phyloP scores from a whole-genome alignment of 2,888 invertebrate species.

The Macaria liturata region DNA sequence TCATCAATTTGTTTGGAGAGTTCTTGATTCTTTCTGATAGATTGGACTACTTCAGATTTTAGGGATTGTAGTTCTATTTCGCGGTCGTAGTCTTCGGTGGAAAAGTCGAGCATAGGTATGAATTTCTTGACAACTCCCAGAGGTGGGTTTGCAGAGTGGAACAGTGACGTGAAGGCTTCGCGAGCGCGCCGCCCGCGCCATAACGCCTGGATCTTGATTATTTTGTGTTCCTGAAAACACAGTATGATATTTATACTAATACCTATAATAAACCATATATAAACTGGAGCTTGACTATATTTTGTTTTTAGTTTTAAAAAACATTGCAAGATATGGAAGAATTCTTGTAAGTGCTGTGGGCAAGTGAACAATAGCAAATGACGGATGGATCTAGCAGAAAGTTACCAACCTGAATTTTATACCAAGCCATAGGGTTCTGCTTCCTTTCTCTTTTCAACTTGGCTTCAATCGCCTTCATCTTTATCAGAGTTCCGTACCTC shows the following conservation, averaged over 20 bases:
- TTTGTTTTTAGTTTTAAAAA: too few species aligned
- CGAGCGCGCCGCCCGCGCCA: conserved; percentile 86
- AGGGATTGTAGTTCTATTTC: conserved; percentile 86
- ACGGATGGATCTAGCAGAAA: too few species aligned
- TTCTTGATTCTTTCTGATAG: conserved; percentile 88
- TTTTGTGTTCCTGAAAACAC: conserved; percentile 73
- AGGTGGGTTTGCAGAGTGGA: conserved; percentile 82
- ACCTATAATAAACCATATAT: too few species aligned
- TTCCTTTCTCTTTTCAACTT: conserved; percentile 62
- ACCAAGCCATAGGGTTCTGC: conserved; percentile 75
- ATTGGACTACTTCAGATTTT: conserved; percentile 88
- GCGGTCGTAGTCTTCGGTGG: conserved; percentile 88
- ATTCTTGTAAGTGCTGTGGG: too few species aligned
- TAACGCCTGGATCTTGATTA: conserved; percentile 86
- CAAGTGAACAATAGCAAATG: too few species aligned
- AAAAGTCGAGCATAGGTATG: conserved; percentile 87
- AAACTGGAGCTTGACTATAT: too few species aligned
- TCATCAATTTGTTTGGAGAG: conserved; percentile 88
- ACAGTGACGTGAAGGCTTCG: conserved; percentile 84
- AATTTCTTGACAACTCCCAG: conserved; percentile 85
- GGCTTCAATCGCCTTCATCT: conserved; percentile 68
- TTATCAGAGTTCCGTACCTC: conserved; percentile 68
- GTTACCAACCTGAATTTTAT: conserved; percentile 73
- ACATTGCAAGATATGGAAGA: too few species aligned
- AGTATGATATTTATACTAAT: too few species aligned